These are phyloP conservation scores for Tyria jacobaeae DNA, from an alignment of 2,888 invertebrate genomes.

Conservation along the genomic window DNA sequence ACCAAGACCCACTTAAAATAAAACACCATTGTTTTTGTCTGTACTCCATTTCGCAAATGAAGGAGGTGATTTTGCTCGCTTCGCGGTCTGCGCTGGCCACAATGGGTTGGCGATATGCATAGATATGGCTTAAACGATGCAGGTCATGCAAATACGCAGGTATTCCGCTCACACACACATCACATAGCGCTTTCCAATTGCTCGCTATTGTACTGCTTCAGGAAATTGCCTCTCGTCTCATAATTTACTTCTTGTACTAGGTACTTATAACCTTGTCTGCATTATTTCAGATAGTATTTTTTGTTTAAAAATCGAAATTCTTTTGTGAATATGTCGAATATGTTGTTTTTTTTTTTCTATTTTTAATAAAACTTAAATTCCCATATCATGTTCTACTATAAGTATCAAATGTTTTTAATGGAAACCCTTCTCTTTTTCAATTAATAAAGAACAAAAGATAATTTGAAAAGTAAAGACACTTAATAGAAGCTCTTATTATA, in stretches of 20 bases:
- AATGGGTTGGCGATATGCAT: conserved; percentile 81
- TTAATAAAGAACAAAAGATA: not conserved
- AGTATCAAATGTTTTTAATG: not conserved
- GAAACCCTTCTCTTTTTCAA: not conserved
- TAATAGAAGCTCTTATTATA: too few relatives aligned
- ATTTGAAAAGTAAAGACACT: not conserved
- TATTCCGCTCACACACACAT: conserved; percentile 64
- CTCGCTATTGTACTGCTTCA: conserved; percentile 53
- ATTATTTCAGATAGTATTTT: conserved; percentile 36
- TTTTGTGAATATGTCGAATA: too few relatives aligned
- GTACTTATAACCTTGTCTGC: conserved; percentile 20
- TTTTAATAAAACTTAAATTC: too few relatives aligned
- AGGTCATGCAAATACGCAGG: conserved; percentile 70
- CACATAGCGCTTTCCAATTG: conserved; percentile 70
- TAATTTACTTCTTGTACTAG: conserved; percentile 42
- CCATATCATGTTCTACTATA: not conserved
- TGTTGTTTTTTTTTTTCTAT: too few relatives aligned
- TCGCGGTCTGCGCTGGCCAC: conserved; percentile 77
- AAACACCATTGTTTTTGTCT: conserved; percentile 57
- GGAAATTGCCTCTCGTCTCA: conserved; percentile 51
- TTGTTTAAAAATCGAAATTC: not conserved
- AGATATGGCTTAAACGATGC: conserved; percentile 76
- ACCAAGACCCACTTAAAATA: conserved; percentile 42
- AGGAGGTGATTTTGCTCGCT: conserved; percentile 81
- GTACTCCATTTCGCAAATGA: conserved; percentile 73